These are phyloP conservation scores for Chelonoidis abingdonii DNA, from an alignment of 2,113 vertebrate genomes.

Conservation along the genomic window DNA sequence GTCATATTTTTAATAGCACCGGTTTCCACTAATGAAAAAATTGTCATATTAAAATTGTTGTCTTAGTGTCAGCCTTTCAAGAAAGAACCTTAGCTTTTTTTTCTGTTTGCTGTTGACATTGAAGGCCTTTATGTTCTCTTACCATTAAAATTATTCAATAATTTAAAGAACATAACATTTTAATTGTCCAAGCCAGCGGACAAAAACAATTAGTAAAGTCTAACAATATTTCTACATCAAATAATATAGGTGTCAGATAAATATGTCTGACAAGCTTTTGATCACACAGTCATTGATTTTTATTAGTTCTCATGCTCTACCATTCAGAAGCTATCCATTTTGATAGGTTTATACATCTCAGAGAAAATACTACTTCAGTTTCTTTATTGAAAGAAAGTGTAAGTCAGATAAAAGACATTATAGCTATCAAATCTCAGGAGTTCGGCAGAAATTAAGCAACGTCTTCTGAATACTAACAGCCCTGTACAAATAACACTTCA, in stretches of 20 bases:
- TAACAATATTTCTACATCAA: constrained; percentile 12
- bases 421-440: constrained; percentile 26
- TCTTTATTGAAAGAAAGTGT: constrained; percentile 73
- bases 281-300: constrained; percentile 44
- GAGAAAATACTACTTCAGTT: constrained; percentile 61
- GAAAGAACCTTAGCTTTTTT: neutral
- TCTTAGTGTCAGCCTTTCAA: neutral
- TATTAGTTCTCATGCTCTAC: constrained; percentile 15
- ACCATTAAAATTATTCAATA: neutral
- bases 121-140: neutral
- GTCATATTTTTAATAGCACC: neutral
- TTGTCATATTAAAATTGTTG: neutral
- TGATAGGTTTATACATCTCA: constrained; percentile 62
- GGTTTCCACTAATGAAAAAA: neutral
- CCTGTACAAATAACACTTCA: constrained; percentile 49
- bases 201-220: constrained; percentile 23
- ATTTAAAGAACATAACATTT: neutral
- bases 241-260: neutral
- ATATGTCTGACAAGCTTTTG: constrained; percentile 32
- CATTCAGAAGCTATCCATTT: constrained; percentile 50
- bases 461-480: constrained; percentile 70
- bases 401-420: constrained; percentile 76
- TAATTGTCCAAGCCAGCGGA: neutral
- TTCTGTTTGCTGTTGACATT: neutral
- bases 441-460: constrained; percentile 60